Base-by-base conservation (phyloP, 2,888 invertebrate species). In the Dynastes hyllus region DNA sequence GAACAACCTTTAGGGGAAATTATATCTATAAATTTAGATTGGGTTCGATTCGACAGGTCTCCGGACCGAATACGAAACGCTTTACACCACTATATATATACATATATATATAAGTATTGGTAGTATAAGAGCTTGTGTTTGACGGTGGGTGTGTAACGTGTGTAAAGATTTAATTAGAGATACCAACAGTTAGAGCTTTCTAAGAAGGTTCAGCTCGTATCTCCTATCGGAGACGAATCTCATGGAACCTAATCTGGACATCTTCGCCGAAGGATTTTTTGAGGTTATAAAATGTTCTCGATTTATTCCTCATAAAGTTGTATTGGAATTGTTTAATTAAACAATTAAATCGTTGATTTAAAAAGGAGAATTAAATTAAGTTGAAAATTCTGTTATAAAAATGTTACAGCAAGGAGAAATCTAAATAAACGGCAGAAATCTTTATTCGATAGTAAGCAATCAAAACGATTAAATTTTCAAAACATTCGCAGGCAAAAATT, bases 91-190 rank as follows among this genome's bases (percentile, higher is more conserved):
- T 32, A 5, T 51, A 51, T 9, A 51, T 51, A 51, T 51, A 51
- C 0, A 13, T 53, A 16, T 22, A 22, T 22, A 4, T 53, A 53
- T 53, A 37, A 37, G 53, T 53, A n/a, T 11, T 53, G 55, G 16
- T 16, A 45, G 45, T 45, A 8, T 16, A 58, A 22, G 22, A 2
- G 55, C 16, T 22, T 22, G 55, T 58, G 55, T 58, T 58, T 58
- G 8, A 58, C 22, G 55, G 78, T 76, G 77, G 79, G 79, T 77
- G 79, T 79, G 67, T 69, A 79, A 76, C 71, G 71, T 78, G 71
- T 67, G 76, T 75, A 73, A 79, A 81, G 81, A 81, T 81, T 79
- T 81, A 79, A 81, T 81, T 79, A 81, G 76, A 79, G 81, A 81
- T 81, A 81, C 63, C 50, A 22, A 40, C 27, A 40, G 40, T 16